Base-by-base conservation (phyloP, 2,797 vertebrate genomes). In the Emydoidea blandingii region DNA sequence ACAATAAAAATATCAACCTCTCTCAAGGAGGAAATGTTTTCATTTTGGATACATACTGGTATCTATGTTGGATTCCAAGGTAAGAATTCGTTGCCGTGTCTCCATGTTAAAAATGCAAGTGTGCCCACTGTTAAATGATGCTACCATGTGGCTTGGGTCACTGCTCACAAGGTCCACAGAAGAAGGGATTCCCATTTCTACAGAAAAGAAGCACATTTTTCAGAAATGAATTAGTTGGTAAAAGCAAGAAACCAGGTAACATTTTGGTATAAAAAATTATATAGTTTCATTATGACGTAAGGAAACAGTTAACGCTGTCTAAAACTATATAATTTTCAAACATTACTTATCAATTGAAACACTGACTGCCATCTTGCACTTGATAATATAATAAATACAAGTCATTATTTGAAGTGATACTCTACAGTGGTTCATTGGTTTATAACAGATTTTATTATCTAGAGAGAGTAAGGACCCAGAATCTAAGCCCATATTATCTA, bases 61-160 rank as follows among this genome's bases (percentile, higher is more conserved):
- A 96, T 99, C 99, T 91, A 98, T 92, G 83, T 90, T 98, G 52
- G 99, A 99, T 96, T 99, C 99, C 95, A 99, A 98, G 65, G 98
- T 99, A 96, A 99, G 99, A 97, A 99, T 98, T 92, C 99, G 98
- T 92, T 99, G 99, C 9, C 98, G 98, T 4, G 99, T 99, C 97
- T 99, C 99, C 99, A 99, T 99, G 98, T 99, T 99, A 98, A 99
- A 99, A 97, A 99, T 99, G 92, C 99, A 99, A 44, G 99, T 99
- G 96, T 99, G 98, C 15, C 99, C 99, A 54, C 98, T 99, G 91
- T 98, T 99, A 98, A 99, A 99, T 52, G 99, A 99, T 16, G 99
- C 98, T 95, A 99, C 99, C 98, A 99, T 99, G 96, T 99, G 99
- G 95, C 99, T 99, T 6, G 99, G 99, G 90, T 99, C 99, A 95